Percentiles rank a stretch among this genome's conserved stretches.
These are phyloP conservation scores for Cantharis flavilabris DNA, from an alignment of 2,888 invertebrate genomes.

Conservation along the genomic window DNA sequence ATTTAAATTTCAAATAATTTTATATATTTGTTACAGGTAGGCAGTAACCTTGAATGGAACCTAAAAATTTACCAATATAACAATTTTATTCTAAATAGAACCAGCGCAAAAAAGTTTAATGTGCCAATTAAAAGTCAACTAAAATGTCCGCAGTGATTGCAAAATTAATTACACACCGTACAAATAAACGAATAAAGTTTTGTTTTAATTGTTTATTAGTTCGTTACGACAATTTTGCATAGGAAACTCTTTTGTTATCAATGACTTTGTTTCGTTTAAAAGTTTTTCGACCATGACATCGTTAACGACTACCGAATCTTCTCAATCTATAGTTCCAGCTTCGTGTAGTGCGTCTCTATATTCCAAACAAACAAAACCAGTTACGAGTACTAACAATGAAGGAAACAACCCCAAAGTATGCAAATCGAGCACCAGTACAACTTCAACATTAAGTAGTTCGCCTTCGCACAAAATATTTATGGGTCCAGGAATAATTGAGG, in stretches of 20 bases:
- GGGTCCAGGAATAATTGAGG: constrained; percentile 37
- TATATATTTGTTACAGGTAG: neutral
- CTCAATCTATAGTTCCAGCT: neutral
- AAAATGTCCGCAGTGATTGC: neutral
- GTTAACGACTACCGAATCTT: neutral
- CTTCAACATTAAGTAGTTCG: neutral
- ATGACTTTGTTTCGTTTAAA: neutral
- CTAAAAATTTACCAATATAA: neutral
- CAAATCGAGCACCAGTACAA: neutral
- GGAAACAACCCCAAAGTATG: neutral
- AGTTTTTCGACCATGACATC: neutral
- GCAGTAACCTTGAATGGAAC: neutral
- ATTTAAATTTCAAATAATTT: neutral
- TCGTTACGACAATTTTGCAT: neutral
- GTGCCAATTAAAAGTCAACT: neutral
- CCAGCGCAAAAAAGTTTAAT: neutral
- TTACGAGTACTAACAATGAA: neutral
- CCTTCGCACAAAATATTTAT: constrained; percentile 34
- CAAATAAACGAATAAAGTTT: neutral
- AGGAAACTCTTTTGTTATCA: neutral
- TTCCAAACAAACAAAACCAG: neutral
- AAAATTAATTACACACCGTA: neutral
- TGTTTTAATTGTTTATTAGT: neutral
- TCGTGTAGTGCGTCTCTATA: neutral
- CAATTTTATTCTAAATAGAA: neutral